Percentiles rank a stretch among this genome's conserved stretches.
These are phyloP conservation scores for Microtus oregoni DNA, from an alignment of 2,113 vertebrate species.

Conservation along the genomic window DNA sequence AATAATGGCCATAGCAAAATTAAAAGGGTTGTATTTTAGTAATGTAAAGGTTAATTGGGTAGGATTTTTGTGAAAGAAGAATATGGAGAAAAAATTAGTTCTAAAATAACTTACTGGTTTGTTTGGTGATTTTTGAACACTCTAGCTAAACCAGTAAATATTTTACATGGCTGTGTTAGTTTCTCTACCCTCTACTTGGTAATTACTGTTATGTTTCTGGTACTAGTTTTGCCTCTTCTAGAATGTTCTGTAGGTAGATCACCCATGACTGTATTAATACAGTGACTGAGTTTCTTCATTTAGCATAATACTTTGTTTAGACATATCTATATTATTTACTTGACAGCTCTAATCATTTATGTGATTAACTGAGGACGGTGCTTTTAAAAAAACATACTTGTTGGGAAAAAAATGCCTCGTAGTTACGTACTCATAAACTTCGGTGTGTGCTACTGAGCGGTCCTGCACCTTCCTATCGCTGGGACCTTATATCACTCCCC, in stretches of 20 bases:
- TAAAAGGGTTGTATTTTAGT: background rate
- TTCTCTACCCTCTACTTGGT: accelerated
- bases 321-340: background rate
- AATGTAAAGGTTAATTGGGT: constrained; percentile 10
- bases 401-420: background rate
- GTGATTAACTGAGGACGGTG: background rate
- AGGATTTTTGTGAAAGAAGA: constrained; percentile 29
- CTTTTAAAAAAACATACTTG: background rate
- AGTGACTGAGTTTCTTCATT: background rate
- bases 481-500: background rate
- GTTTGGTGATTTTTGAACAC: constrained; percentile 38
- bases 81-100: background rate
- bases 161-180: background rate
- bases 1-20: background rate
- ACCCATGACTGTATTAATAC: background rate
- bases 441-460: background rate
- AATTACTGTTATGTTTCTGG: background rate
- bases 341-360: constrained; percentile 5
- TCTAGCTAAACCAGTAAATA: background rate
- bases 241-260: background rate
- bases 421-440: background rate
- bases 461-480: background rate
- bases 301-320: background rate
- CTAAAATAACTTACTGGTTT: background rate
- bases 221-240: background rate